Evolutionary conservation across 2,113 vertebrate species (phyloP).

Genomic region (Eulemur macaco): DNA sequence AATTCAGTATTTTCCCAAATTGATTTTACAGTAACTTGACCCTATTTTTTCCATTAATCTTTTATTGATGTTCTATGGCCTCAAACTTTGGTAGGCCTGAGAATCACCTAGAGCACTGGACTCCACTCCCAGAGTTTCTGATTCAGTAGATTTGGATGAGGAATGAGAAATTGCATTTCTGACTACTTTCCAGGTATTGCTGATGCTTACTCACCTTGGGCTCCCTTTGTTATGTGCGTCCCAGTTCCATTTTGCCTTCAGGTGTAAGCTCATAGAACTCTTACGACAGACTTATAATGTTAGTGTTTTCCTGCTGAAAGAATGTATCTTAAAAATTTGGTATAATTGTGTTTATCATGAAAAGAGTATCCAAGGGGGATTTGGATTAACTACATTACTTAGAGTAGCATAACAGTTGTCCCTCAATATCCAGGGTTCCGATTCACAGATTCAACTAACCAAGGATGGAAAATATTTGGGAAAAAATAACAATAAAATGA

Average conservation of each 20-base stretch:
- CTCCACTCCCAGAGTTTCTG: background rate
- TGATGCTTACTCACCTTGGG: background rate
- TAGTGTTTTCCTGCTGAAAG: background rate
- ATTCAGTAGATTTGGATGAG: background rate
- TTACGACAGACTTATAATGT: background rate
- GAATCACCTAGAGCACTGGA: background rate
- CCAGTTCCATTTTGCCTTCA: background rate
- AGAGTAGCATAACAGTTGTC: background rate
- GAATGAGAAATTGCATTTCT: background rate
- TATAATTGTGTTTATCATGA: background rate
- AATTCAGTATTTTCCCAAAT: slow-evolving; percentile 15
- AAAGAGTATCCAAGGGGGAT: background rate
- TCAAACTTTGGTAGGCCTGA: background rate
- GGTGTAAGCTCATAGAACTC: background rate
- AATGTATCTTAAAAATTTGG: background rate
- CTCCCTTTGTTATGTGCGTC: background rate
- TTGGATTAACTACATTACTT: background rate
- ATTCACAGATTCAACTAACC: background rate
- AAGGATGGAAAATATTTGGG: background rate
- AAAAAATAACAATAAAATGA: background rate
- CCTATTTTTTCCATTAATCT: background rate
- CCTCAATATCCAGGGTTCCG: background rate
- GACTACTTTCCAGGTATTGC: background rate
- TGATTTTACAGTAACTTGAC: background rate
- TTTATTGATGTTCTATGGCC: background rate